Evolutionary conservation across 2,113 vertebrate species (phyloP).

Genomic region (Sander vitreus): DNA sequence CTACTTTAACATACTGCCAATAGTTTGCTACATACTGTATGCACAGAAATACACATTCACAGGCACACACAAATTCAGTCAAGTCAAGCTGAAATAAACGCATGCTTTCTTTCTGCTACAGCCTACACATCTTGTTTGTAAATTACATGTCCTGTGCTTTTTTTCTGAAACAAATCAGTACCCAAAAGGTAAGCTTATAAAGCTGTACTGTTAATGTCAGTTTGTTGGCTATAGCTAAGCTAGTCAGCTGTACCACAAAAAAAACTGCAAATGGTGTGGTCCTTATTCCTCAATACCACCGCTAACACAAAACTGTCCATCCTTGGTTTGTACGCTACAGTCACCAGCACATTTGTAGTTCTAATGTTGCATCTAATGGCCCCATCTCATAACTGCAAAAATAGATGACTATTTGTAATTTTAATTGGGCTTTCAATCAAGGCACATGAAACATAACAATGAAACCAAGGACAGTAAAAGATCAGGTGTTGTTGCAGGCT

Average conservation of each 20-base stretch:
- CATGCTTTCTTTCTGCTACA: too few relatives aligned
- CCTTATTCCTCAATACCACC: background rate
- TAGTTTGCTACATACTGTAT: background rate
- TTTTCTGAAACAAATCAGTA: too few relatives aligned
- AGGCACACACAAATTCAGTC: too few relatives aligned
- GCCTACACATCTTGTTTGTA: too few relatives aligned
- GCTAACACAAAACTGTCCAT: background rate
- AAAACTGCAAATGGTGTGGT: background rate
- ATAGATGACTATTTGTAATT: background rate
- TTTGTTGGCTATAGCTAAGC: background rate
- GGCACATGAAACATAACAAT: background rate
- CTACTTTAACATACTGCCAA: background rate
- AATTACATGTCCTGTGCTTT: too few relatives aligned
- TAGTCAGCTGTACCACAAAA: background rate
- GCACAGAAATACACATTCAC: background rate
- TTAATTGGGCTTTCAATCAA: background rate
- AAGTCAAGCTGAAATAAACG: too few relatives aligned
- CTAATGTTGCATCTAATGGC: background rate
- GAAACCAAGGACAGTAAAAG: background rate
- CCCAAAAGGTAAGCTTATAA: too few relatives aligned
- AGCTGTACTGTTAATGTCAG: background rate
- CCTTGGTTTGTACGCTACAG: background rate
- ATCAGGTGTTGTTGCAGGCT: slow-evolving; percentile 2
- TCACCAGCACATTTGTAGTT: background rate
- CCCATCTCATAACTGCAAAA: background rate